These are phyloP conservation scores for Eciton burchellii DNA, from an alignment of 1,140 invertebrate genomes.

Conservation along the genomic window DNA sequence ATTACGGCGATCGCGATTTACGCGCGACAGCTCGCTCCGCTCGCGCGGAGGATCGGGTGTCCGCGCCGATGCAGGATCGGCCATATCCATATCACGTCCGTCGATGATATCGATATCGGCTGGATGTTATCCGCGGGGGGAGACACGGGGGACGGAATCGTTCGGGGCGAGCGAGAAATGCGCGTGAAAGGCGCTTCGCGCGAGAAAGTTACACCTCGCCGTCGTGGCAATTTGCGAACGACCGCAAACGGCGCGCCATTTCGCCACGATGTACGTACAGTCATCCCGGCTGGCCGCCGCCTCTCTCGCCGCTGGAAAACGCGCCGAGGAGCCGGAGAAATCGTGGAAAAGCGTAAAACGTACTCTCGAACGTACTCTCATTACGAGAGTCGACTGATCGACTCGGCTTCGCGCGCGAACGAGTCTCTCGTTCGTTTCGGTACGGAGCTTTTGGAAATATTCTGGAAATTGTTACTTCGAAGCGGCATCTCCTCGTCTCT, in stretches of 20 bases:
- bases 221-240: conserved; percentile 56
- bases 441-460: background rate
- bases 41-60: background rate
- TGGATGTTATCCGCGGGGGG: conserved; percentile 20
- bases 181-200: conserved; percentile 76
- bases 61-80: background rate
- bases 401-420: background rate
- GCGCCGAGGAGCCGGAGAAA: conserved; percentile 56
- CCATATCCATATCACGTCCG: background rate
- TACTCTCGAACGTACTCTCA: conserved; percentile 1
- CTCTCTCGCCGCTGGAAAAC: conserved; percentile 43
- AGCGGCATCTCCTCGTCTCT: background rate
- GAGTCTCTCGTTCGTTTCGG: background rate
- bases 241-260: conserved; percentile 59
- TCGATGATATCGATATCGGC: background rate
- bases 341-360: conserved; percentile 53
- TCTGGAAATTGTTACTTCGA: background rate
- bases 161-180: conserved; percentile 58
- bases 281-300: conserved; percentile 52
- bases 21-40: background rate
- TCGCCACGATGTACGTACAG: conserved; percentile 48
- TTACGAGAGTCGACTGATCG: background rate
- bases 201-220: conserved; percentile 71
- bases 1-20: background rate
- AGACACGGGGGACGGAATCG: conserved; percentile 51